phyloP scores from a whole-genome alignment of 2,797 vertebrate species.

The Masticophis lateralis region DNA sequence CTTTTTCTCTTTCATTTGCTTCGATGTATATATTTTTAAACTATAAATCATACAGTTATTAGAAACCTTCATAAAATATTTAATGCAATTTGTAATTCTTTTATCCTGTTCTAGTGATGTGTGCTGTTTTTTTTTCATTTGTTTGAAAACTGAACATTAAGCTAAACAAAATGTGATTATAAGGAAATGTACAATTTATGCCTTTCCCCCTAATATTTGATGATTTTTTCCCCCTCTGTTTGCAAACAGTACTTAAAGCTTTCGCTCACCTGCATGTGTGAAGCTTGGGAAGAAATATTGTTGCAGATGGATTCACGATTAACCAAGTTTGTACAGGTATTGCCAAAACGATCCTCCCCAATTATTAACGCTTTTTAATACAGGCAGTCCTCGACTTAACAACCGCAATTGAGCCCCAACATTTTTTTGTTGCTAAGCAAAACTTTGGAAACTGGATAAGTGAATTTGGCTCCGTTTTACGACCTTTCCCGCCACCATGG shows the following conservation, averaged over 20 bases:
- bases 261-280: constrained; percentile 95
- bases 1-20: too few species aligned
- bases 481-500: too few species aligned
- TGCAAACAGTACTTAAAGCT: constrained; percentile 85
- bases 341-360: not conserved
- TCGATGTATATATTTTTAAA: too few species aligned
- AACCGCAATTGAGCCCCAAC: too few species aligned
- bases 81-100: not conserved
- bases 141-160: not conserved
- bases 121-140: not conserved
- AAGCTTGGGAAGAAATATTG: constrained; percentile 97
- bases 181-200: not conserved
- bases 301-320: constrained; percentile 97
- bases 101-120: not conserved
- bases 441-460: too few species aligned
- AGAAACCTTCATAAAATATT: too few species aligned
- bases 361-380: not conserved
- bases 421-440: too few species aligned
- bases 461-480: too few species aligned
- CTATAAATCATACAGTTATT: too few species aligned
- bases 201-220: not conserved
- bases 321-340: constrained; percentile 97
- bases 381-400: too few species aligned
- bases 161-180: not conserved
- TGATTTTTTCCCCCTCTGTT: not conserved